A percentile compares a stretch with the other conserved stretches of the same genome.
Conservation (phyloP, 2,797 vertebrate genomes). For the Arctocebus calabarensis region DNA sequence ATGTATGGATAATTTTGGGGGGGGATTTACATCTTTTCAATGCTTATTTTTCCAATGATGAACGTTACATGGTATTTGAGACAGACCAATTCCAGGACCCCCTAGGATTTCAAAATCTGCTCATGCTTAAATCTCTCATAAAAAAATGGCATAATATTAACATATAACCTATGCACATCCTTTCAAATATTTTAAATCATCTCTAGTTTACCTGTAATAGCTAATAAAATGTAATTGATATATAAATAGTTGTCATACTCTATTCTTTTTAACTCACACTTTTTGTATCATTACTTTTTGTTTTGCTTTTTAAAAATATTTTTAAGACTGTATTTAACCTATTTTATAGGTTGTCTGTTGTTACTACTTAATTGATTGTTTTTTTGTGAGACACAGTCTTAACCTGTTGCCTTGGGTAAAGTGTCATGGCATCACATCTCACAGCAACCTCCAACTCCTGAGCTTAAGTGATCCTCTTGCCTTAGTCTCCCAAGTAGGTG, state of each 20-base stretch:
- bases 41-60: neutral
- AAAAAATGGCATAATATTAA: neutral
- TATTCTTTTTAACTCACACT: neutral
- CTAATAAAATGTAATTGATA: neutral
- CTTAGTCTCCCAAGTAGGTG: no score
- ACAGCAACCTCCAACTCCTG: no score
- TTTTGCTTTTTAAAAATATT: neutral
- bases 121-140: neutral
- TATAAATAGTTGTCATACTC: neutral
- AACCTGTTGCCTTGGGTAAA: no score
- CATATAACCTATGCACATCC: neutral
- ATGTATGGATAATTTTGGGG: neutral
- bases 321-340: neutral
- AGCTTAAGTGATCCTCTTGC: no score
- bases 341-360: neutral
- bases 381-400: no score
- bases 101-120: neutral
- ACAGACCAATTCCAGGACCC: neutral
- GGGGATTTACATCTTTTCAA: neutral
- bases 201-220: neutral
- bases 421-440: no score
- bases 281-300: neutral
- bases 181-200: neutral
- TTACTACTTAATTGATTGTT: neutral
- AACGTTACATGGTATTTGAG: neutral